Evolutionary conservation across 1,140 invertebrate species (phyloP).

Genomic region (Pomacea maculata): DNA sequence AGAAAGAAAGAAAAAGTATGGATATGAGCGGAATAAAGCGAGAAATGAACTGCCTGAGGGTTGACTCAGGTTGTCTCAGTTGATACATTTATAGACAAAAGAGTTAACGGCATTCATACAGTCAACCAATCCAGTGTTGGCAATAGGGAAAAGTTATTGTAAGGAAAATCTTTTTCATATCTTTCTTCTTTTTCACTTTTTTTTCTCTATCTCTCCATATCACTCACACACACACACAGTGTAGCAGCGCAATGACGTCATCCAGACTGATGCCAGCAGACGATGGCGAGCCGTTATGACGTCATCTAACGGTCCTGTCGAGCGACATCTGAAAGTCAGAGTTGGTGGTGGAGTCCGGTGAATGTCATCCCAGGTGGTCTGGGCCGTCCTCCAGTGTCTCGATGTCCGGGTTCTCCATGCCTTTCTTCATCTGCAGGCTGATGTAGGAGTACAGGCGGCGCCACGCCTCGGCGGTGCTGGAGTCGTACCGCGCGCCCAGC

Average conservation of each 20-base stretch:
- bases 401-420: slow-evolving; percentile 39
- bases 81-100: neutral
- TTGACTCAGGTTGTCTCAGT: neutral
- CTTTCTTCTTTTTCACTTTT: neutral
- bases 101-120: neutral
- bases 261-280: neutral
- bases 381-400: slow-evolving; percentile 24
- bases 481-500: slow-evolving; percentile 40
- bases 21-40: no score
- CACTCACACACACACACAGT: no score
- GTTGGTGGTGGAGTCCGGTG: neutral
- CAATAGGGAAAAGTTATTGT: neutral
- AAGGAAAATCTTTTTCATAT: neutral
- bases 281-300: no score
- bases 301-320: no score
- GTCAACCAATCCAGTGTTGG: neutral
- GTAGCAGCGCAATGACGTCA: neutral
- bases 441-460: slow-evolving; percentile 44
- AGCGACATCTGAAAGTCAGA: neutral
- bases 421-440: slow-evolving; percentile 43
- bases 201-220: neutral
- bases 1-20: no score
- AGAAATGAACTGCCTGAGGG: no score
- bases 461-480: slow-evolving; percentile 41
- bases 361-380: slow-evolving; percentile 17